phyloP scores from a whole-genome alignment of 1,140 invertebrate genomes.

The Heliconius hewitsoni region DNA sequence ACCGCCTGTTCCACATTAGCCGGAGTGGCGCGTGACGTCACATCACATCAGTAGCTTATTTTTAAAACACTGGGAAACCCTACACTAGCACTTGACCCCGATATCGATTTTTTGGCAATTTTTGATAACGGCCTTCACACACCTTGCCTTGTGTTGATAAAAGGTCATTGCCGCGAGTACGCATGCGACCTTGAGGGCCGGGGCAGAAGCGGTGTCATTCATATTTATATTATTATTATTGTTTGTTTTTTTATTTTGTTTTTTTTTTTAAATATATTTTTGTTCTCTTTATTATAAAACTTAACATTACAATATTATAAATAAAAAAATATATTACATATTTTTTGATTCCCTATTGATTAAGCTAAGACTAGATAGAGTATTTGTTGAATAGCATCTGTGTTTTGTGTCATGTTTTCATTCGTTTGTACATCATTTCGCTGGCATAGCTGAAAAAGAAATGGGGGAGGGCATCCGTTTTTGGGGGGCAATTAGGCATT shows the following conservation, averaged over 20 bases:
- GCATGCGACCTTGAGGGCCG: conserved; percentile 56
- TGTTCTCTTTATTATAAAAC: conserved; percentile 79
- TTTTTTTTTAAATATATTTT: conserved; percentile 65
- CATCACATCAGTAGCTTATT: conserved; percentile 43
- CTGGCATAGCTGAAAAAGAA: conserved; percentile 79
- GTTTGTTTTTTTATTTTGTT: conserved; percentile 63
- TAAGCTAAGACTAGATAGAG: conserved; percentile 58
- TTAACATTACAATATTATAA: conserved; percentile 73
- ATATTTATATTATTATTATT: conserved; percentile 55
- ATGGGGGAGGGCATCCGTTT: conserved; percentile 53
- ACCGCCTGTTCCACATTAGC: conserved; percentile 62
- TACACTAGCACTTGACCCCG: conserved; percentile 72
- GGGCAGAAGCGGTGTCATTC: conserved; percentile 34
- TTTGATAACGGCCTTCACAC: conserved; percentile 52
- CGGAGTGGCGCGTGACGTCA: conserved; percentile 69
- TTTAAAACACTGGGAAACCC: conserved; percentile 62
- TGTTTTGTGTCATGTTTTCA: conserved; percentile 54
- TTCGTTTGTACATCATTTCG: conserved; percentile 49
- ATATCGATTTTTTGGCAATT: conserved; percentile 54
- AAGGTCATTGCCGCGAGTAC: conserved; percentile 70
- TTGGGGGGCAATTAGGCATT: conserved; percentile 57
- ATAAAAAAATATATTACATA: conserved; percentile 80
- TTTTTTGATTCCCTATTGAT: conserved; percentile 62
- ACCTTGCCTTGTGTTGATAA: conserved; percentile 50
- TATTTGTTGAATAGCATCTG: conserved; percentile 60